Evolutionary conservation across 2,113 vertebrate genomes (phyloP).

Genomic region (Pluvianellus socialis): DNA sequence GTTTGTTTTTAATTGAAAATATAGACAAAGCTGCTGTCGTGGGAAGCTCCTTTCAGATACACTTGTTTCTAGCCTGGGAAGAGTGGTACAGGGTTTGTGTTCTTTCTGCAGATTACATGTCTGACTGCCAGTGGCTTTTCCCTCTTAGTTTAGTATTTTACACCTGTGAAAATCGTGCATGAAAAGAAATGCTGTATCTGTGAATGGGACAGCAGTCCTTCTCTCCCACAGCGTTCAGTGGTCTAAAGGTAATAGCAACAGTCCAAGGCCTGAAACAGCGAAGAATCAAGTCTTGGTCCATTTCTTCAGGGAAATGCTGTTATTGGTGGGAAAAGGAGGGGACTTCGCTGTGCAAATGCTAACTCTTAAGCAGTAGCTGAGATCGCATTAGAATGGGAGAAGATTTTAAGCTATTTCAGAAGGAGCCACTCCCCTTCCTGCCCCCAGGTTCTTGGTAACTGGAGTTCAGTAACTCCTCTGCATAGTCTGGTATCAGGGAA

Average conservation of each 20-base stretch:
- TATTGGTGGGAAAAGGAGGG: neutral
- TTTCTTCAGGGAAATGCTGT: neutral
- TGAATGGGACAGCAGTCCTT: neutral
- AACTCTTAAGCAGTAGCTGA: neutral
- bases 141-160: neutral
- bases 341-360: neutral
- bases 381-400: neutral
- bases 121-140: neutral
- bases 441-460: neutral
- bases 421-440: neutral
- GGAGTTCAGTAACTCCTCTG: neutral
- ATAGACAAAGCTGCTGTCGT: constrained; percentile 53
- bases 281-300: neutral
- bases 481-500: neutral
- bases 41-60: neutral
- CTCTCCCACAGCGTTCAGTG: accelerated
- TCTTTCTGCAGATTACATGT: neutral
- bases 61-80: neutral
- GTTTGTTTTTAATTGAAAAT: constrained; percentile 3
- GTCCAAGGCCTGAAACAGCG: neutral
- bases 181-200: neutral
- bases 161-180: neutral
- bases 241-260: neutral
- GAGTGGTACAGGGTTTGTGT: neutral
- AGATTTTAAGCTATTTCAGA: neutral